Conservation (phyloP, 1,140 invertebrate genomes). For the Anthonomus grandis region DNA sequence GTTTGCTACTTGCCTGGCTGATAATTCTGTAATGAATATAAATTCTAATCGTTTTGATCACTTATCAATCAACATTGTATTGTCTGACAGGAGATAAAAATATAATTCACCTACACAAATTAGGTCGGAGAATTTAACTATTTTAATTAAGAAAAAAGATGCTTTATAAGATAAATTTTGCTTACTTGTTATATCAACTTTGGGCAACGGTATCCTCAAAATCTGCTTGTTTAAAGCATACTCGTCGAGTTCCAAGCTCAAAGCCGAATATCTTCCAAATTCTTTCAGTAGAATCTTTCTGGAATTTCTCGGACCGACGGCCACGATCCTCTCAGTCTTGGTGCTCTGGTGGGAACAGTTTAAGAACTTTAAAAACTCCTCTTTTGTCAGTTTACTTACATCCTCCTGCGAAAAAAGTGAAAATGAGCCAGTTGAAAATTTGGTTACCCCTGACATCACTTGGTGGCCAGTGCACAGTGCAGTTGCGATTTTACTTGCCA, state of each 20-base stretch:
- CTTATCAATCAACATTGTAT: background rate
- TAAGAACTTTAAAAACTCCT: constrained; percentile 26
- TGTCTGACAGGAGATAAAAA: background rate
- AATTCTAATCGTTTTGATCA: background rate
- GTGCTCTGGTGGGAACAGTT: constrained; percentile 17
- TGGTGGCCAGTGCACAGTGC: no score
- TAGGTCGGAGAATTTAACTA: background rate
- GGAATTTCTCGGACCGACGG: constrained; percentile 11
- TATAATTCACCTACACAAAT: background rate
- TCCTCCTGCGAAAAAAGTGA: constrained; percentile 21
- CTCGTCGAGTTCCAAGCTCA: constrained; percentile 14
- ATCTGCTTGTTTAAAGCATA: constrained; percentile 20
- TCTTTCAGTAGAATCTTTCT: constrained; percentile 8
- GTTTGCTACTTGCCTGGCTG: constrained; percentile 9
- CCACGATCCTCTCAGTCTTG: background rate
- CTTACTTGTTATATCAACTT: constrained; percentile 19
- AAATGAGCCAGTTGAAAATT: no score
- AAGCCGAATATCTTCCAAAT: constrained; percentile 11
- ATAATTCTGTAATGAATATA: constrained; percentile 11
- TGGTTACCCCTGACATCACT: no score
- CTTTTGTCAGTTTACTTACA: constrained; percentile 22
- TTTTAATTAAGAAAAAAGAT: background rate
- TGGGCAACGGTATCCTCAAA: constrained; percentile 19
- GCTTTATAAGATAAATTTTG: background rate
- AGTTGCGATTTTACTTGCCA: no score